Evolutionary conservation across 1,140 invertebrate genomes (phyloP), one percentile per base, ranked within the genome.

Genomic region (Eulimnadia texana): DNA sequence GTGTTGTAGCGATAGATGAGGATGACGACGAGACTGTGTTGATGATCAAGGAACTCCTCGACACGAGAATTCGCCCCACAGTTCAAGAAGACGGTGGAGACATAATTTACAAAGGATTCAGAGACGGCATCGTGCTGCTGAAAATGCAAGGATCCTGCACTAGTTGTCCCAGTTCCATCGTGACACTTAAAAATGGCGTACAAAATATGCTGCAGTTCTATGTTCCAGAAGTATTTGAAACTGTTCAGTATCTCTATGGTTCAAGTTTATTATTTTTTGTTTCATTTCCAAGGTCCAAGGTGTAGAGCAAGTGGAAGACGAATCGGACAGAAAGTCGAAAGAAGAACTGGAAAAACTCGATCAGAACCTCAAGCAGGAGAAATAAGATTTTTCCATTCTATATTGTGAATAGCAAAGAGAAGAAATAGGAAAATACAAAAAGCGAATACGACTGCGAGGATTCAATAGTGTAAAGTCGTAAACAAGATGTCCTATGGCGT

Each of bases 141-240:
- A 97, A 98, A 78, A 88, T 93, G 84, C 88, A 92, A 79, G 89
- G 97, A 0, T 93, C 96, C 0, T 99, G 97, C 72, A 95, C 94
- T 10, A 91, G 85, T 64, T 99, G 97, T 72, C 97, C 97, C 22
- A 98, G 93, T 75, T 99, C 96, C 2, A 85, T 94, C 42, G 93
- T 99, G 0, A 99, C 97, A 0, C 74, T 99, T 2, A 98, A 97
- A 74, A 94, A 90, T 79, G 97, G 97, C 49, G 91, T 99, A 0
- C 92, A 99, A 77, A 98, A 99, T 74, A 99, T 99, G 97, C 83
- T 99, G 70, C 94, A 99, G 72, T 99, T 99, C 77, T 99, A 99
- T 77, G 94, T 99, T 66, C 97, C 97, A 3, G 97, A 99, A 79
- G 93, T 87, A 69, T 60, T 6, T 61, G 9, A 50, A 61, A 61